Evolutionary conservation across 2,888 invertebrate species (phyloP).

Genomic region (Hermaeophaga mercurialis): DNA sequence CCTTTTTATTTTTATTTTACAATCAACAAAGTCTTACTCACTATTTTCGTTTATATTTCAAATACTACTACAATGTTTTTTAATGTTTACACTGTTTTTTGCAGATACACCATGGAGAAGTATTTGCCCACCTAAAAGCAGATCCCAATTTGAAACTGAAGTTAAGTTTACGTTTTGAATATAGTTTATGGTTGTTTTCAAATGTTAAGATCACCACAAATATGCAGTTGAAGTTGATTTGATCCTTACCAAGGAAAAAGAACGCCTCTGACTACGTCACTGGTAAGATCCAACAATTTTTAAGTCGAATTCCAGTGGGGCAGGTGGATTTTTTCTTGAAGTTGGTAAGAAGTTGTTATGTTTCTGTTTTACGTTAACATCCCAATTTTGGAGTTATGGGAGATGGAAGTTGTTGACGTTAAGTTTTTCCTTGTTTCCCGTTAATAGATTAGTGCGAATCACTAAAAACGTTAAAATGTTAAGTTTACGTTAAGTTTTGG

Average conservation of each 20-base stretch:
- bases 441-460: background rate
- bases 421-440: background rate
- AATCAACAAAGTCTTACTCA: too few species aligned
- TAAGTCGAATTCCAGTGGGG: background rate
- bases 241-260: background rate
- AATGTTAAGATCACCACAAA: slow-evolving; percentile 6
- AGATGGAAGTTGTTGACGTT: background rate
- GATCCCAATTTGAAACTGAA: background rate
- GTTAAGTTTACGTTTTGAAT: slow-evolving; percentile 21
- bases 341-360: slow-evolving; percentile 13
- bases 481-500: background rate
- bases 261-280: background rate
- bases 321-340: slow-evolving; percentile 2
- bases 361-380: slow-evolving; percentile 13
- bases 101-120: slow-evolving; percentile 12
- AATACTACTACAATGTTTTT: too few species aligned
- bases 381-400: slow-evolving; percentile 21
- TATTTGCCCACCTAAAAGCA: slow-evolving; percentile 17
- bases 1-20: too few species aligned
- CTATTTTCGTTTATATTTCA: too few species aligned
- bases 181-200: slow-evolving; percentile 15
- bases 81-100: background rate
- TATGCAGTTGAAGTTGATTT: slow-evolving; percentile 19
- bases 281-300: too few species aligned
- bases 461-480: background rate